Evolutionary conservation across 2,113 vertebrate genomes (phyloP).

Genomic region (Pontoporia blainvillei): DNA sequence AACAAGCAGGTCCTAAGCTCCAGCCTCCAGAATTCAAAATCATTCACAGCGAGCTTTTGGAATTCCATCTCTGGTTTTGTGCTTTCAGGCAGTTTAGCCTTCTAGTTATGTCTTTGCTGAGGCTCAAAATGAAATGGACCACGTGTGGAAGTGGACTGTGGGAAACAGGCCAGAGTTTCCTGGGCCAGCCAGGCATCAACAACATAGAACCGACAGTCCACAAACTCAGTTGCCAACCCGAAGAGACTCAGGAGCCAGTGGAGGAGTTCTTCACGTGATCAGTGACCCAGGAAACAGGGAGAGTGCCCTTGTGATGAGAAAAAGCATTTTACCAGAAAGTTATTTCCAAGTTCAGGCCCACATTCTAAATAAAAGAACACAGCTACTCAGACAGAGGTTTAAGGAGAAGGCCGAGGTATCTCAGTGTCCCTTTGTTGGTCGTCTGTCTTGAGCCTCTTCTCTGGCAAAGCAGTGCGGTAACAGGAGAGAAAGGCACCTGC

Average conservation of each 20-base stretch:
- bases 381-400: background rate
- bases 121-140: background rate
- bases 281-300: background rate
- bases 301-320: background rate
- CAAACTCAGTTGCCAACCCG: background rate
- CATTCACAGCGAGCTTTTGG: background rate
- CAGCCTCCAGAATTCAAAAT: background rate
- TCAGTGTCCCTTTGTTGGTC: background rate
- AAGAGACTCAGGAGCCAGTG: background rate
- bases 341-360: background rate
- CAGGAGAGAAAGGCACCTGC: rapidly evolving
- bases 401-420: background rate
- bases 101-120: background rate
- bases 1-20: background rate
- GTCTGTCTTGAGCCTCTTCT: no score
- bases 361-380: background rate
- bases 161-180: background rate
- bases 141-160: background rate
- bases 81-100: background rate
- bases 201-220: rapidly evolving
- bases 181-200: background rate
- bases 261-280: background rate
- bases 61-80: background rate
- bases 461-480: rapidly evolving
- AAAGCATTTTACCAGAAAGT: background rate